A percentile compares a stretch with the other conserved stretches of the same genome.
These are phyloP conservation scores for Acipenser ruthenus DNA, from an alignment of 2,797 vertebrate species.

Conservation along the genomic window DNA sequence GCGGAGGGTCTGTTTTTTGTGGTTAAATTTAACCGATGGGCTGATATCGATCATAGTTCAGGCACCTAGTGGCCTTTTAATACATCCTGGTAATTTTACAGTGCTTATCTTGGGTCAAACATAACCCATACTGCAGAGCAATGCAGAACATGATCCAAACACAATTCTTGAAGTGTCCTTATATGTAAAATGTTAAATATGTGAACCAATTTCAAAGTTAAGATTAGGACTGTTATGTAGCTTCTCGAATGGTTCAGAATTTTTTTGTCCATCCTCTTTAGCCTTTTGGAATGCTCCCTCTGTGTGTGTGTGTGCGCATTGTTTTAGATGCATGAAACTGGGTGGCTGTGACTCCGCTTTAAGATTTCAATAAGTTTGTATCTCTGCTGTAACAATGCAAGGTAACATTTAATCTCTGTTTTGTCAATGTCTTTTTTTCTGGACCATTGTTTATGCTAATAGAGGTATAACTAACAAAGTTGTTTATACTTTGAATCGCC, in stretches of 20 bases:
- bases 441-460: neutral
- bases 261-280: conserved; percentile 23
- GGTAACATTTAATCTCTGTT: too few species aligned
- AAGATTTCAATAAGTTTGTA: neutral
- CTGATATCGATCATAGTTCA: neutral
- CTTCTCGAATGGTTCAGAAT: conserved; percentile 24
- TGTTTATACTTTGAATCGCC: conserved; percentile 10
- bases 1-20: neutral
- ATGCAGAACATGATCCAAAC: conserved; percentile 50
- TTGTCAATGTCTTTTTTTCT: too few species aligned
- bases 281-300: conserved; percentile 29
- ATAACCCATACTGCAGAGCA: conserved; percentile 45
- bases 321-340: conserved; percentile 11
- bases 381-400: too few species aligned
- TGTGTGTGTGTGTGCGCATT: conserved; percentile 9
- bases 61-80: conserved; percentile 24
- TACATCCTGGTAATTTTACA: conserved; percentile 28
- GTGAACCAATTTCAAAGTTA: conserved; percentile 7
- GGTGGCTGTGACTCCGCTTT: conserved; percentile 17
- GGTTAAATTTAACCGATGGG: too few species aligned
- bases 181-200: conserved; percentile 30
- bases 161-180: conserved; percentile 74
- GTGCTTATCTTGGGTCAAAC: conserved; percentile 43
- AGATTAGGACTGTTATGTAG: conserved; percentile 26
- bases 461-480: neutral